A percentile compares a stretch with the other conserved stretches of the same genome.
Evolutionary conservation across 1,140 invertebrate genomes (phyloP).

Genomic region (Brachionus manjavacas): DNA sequence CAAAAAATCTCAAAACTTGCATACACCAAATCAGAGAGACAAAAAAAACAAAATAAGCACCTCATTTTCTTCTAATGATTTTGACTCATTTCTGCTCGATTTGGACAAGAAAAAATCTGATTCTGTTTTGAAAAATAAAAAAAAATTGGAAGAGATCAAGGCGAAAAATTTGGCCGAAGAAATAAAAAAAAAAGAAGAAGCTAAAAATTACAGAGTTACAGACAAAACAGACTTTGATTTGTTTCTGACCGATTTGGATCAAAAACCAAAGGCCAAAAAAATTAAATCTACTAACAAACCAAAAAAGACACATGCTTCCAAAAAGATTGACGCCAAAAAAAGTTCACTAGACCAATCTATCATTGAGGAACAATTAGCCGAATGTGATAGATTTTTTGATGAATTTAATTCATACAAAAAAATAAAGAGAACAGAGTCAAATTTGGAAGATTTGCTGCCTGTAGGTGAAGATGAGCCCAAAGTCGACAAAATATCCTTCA

Average conservation of each 20-base stretch:
- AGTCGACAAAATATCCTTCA: not conserved
- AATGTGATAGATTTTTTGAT: not conserved
- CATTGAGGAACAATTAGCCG: not conserved
- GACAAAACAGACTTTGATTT: constrained; percentile 8
- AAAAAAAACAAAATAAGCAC: constrained; percentile 5
- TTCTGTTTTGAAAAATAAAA: not conserved
- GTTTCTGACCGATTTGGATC: not conserved
- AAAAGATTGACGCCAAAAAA: not conserved
- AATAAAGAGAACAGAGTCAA: not conserved
- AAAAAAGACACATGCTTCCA: not conserved
- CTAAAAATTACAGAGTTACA: not conserved
- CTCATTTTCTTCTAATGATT: not conserved
- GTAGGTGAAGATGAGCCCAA: not conserved
- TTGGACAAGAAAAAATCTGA: constrained; percentile 12
- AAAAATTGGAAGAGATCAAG: not conserved
- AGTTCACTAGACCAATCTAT: not conserved
- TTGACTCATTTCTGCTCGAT: constrained; percentile 23
- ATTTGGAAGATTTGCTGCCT: not conserved
- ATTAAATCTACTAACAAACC: not conserved
- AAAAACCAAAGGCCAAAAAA: not conserved
- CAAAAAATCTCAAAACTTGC: not conserved
- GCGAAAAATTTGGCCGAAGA: not conserved
- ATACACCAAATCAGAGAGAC: not conserved
- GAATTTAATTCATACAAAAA: not conserved
- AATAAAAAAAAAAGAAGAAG: constrained; percentile 17